These are phyloP conservation scores for Ectemnius cavifrons DNA, from an alignment of 2,888 invertebrate genomes.

Conservation along the genomic window DNA sequence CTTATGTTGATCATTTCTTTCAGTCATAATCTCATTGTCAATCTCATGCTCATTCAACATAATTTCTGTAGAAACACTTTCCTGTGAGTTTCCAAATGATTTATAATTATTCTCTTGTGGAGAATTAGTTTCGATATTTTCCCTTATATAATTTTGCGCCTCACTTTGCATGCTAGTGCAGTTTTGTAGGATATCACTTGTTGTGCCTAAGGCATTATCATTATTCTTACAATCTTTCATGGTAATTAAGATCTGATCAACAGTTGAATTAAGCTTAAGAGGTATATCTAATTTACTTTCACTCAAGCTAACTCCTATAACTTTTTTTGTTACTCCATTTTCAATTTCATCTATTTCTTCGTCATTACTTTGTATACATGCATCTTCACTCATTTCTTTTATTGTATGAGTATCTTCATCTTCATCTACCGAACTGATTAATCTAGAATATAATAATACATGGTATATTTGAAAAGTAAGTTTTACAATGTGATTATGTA, in stretches of 20 bases:
- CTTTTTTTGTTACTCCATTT: background rate
- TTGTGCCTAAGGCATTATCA: too few relatives aligned
- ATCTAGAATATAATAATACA: slow-evolving; percentile 45
- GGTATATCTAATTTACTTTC: background rate
- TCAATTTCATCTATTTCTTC: background rate
- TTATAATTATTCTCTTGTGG: background rate
- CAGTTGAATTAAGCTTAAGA: too few relatives aligned
- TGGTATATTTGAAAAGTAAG: background rate
- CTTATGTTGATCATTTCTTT: slow-evolving; percentile 12
- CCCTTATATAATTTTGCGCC: slow-evolving; percentile 2
- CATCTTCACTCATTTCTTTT: too few relatives aligned
- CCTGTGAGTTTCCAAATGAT: slow-evolving; percentile 10
- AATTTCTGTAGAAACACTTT: slow-evolving; percentile 9
- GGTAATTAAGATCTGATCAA: background rate
- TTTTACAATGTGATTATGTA: background rate
- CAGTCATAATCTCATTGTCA: background rate
- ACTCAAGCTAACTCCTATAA: slow-evolving; percentile 12
- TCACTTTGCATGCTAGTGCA: background rate
- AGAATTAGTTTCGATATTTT: slow-evolving; percentile 9
- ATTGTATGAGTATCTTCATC: slow-evolving; percentile 20
- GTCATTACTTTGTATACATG: background rate
- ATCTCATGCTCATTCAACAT: background rate
- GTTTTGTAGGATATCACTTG: too few relatives aligned
- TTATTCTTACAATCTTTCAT: background rate
- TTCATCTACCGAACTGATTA: slow-evolving; percentile 48